Evolutionary conservation across 2,888 invertebrate species (phyloP).

Genomic region (Volucella inflata): DNA sequence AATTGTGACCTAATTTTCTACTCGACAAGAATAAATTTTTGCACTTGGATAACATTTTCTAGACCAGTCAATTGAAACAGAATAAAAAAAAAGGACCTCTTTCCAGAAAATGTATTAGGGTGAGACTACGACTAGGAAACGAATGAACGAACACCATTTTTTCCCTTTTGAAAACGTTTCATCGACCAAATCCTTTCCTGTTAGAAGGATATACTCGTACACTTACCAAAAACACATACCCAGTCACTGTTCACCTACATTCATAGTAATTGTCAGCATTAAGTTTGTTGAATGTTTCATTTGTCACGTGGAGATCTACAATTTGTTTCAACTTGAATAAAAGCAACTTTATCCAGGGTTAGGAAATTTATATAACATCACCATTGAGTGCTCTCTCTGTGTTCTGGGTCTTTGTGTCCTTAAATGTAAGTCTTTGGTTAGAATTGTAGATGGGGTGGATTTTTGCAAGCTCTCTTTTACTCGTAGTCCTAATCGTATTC

Average conservation of each 20-base stretch:
- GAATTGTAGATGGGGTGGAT: too few species aligned
- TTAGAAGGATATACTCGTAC: constrained; percentile 6
- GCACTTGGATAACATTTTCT: constrained; percentile 33
- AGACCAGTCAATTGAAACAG: constrained; percentile 53
- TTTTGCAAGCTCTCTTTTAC: too few species aligned
- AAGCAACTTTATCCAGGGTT: background rate
- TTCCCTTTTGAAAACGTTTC: constrained; percentile 36
- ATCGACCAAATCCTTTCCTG: constrained; percentile 21
- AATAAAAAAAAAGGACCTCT: constrained; percentile 38
- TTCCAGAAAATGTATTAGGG: constrained; percentile 37
- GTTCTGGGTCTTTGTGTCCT: too few species aligned
- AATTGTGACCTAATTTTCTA: constrained; percentile 60
- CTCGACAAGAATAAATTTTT: constrained; percentile 51
- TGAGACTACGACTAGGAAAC: background rate
- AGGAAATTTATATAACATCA: too few species aligned
- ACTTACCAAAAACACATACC: constrained; percentile 22
- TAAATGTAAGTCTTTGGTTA: too few species aligned
- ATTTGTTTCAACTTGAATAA: constrained; percentile 27
- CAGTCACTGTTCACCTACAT: background rate
- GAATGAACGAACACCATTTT: background rate
- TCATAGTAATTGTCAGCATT: constrained; percentile 41
- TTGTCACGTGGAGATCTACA: constrained; percentile 15
- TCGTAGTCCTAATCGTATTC: too few species aligned
- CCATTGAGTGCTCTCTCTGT: too few species aligned
- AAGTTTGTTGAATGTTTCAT: constrained; percentile 44